Evolutionary conservation across 2,113 vertebrate species (phyloP).

Genomic region (Sinocyclocheilus anshuiensis): DNA sequence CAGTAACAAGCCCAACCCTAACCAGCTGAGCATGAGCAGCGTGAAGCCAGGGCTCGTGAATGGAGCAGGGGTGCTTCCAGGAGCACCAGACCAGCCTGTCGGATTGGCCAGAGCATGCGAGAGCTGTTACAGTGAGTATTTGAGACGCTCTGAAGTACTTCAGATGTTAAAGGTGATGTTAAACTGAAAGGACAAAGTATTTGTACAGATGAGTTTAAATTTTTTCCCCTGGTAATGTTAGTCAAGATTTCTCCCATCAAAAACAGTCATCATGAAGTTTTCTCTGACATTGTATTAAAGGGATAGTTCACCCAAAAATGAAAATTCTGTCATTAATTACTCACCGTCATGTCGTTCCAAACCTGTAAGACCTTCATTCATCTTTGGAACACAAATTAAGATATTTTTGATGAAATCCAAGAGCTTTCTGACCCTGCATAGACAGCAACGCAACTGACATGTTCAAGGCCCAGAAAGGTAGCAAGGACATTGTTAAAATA

Average conservation of each 20-base stretch:
- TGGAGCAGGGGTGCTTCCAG: constrained; percentile 74
- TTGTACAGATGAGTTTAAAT: background rate
- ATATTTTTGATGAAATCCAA: too few relatives aligned
- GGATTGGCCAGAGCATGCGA: constrained; percentile 90
- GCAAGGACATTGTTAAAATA: too few relatives aligned
- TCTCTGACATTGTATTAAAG: background rate
- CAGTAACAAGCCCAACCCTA: constrained; percentile 98
- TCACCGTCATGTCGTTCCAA: too few relatives aligned
- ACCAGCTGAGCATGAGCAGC: constrained; percentile 91
- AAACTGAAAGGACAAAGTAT: background rate
- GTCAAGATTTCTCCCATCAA: background rate
- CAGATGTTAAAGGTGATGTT: background rate
- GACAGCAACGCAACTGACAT: too few relatives aligned
- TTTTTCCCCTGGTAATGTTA: background rate
- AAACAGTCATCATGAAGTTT: background rate
- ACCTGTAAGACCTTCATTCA: too few relatives aligned
- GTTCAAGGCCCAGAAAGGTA: too few relatives aligned
- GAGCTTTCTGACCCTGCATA: too few relatives aligned
- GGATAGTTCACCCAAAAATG: background rate
- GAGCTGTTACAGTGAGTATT: constrained; percentile 91
- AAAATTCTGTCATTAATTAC: background rate
- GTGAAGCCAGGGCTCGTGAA: constrained; percentile 91
- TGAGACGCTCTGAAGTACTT: background rate
- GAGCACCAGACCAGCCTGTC: constrained; percentile 56
- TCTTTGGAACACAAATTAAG: too few relatives aligned